A percentile compares a stretch with the other conserved stretches of the same genome.
These are phyloP conservation scores for Tachyglossus aculeatus DNA, from an alignment of 2,797 vertebrate genomes.

Conservation along the genomic window DNA sequence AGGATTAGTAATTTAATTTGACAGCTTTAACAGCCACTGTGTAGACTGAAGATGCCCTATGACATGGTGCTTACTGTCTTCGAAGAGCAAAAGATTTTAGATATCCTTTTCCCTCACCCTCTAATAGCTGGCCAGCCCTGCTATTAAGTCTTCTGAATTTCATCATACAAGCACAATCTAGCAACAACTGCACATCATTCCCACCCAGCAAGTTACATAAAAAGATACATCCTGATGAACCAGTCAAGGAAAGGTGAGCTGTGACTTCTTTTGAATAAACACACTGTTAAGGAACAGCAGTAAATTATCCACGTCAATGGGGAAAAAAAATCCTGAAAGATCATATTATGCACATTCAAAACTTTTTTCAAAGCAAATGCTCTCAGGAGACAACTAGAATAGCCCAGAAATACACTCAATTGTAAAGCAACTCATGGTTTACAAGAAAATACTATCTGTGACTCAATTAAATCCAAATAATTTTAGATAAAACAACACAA, in stretches of 20 bases:
- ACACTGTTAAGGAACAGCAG: slow-evolving; percentile 84
- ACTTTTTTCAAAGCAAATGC: slow-evolving; percentile 28
- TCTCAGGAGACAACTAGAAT: neutral
- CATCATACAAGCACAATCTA: neutral
- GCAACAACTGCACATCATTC: neutral
- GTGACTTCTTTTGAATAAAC: slow-evolving; percentile 75
- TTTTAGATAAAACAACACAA: too few relatives aligned
- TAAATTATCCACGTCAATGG: slow-evolving; percentile 50
- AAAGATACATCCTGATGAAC: slow-evolving; percentile 89
- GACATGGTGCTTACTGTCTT: too few relatives aligned
- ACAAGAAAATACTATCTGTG: too few relatives aligned
- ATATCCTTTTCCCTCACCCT: too few relatives aligned
- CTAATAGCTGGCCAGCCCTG: too few relatives aligned
- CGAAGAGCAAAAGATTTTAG: too few relatives aligned
- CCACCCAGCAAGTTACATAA: slow-evolving; percentile 62
- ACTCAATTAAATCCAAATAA: too few relatives aligned
- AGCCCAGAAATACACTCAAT: neutral
- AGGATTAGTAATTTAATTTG: too few relatives aligned
- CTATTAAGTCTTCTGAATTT: too few relatives aligned
- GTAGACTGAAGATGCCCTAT: too few relatives aligned
- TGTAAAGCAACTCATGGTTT: slow-evolving; percentile 21
- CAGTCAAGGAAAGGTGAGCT: slow-evolving; percentile 72
- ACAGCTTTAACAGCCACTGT: too few relatives aligned
- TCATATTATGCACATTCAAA: neutral
- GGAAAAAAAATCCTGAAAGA: neutral